Percentiles rank a stretch among this genome's conserved stretches.
phyloP scores from a whole-genome alignment of 2,888 invertebrate genomes.

The Volucella zonaria region DNA sequence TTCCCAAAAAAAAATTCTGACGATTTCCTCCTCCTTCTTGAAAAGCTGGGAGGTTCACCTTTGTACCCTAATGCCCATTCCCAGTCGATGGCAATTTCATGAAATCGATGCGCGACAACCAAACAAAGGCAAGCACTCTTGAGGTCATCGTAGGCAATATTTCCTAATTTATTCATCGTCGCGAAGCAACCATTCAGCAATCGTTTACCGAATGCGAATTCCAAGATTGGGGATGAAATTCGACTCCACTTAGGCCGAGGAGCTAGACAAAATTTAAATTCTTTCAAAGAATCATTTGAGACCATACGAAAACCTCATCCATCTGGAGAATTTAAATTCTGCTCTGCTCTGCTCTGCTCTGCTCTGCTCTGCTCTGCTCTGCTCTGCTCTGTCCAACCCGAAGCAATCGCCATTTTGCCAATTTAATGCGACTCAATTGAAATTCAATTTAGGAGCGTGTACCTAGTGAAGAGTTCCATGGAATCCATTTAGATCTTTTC shows the following conservation, averaged over 20 bases:
- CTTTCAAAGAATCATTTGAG: constrained; percentile 35
- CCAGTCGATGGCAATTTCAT: background rate
- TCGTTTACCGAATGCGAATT: background rate
- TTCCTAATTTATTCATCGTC: constrained; percentile 31
- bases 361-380: no score
- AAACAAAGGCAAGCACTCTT: constrained; percentile 4
- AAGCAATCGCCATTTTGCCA: constrained; percentile 30
- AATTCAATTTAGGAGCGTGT: constrained; percentile 55
- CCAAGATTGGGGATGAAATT: constrained; percentile 17
- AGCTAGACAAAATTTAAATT: constrained; percentile 39
- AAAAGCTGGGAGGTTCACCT: constrained; percentile 3
- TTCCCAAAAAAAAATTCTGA: constrained; percentile 22
- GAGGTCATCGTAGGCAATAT: constrained; percentile 38
- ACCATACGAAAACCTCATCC: background rate
- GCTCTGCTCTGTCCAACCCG: background rate
- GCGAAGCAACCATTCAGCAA: background rate
- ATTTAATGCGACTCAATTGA: constrained; percentile 51
- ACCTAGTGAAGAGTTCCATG: constrained; percentile 6
- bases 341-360: no score
- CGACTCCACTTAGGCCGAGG: constrained; percentile 23
- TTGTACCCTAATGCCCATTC: constrained; percentile 26
- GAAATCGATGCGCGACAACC: constrained; percentile 25
- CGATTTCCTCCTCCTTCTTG: constrained; percentile 7
- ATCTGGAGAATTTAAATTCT: background rate
- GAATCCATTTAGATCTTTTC: constrained; percentile 11